Percentiles rank a stretch among this genome's conserved stretches.
These are phyloP conservation scores for Pseudomyrmex gracilis DNA, from an alignment of 1,140 invertebrate genomes.

Conservation along the genomic window DNA sequence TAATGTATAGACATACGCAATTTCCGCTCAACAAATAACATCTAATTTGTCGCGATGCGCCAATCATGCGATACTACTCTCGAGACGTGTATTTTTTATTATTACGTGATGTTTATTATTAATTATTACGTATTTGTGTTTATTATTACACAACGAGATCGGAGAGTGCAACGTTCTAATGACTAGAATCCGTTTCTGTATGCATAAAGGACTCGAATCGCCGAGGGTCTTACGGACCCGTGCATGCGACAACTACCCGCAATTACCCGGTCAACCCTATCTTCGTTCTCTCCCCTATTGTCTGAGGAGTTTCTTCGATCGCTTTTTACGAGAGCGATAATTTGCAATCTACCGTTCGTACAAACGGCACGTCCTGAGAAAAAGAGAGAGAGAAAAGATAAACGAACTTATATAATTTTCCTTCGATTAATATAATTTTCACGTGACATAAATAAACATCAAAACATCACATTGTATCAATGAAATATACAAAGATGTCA, in stretches of 20 bases:
- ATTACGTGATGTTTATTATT: neutral
- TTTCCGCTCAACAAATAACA: neutral
- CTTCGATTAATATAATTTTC: no score
- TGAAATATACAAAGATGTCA: no score
- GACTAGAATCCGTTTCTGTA: conserved; percentile 71
- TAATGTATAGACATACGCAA: conserved; percentile 34
- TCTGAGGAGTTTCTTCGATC: conserved; percentile 74
- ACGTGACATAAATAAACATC: no score
- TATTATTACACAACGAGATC: neutral
- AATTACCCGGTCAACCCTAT: conserved; percentile 60
- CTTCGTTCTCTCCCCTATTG: conserved; percentile 67
- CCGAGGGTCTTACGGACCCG: conserved; percentile 67
- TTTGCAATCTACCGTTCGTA: conserved; percentile 46
- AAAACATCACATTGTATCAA: no score
- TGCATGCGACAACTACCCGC: conserved; percentile 69
- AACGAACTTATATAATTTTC: no score
- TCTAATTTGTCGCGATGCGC: conserved; percentile 11
- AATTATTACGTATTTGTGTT: conserved; percentile 27
- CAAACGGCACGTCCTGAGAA: neutral
- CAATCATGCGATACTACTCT: neutral
- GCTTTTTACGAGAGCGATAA: conserved; percentile 72
- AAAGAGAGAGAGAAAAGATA: no score
- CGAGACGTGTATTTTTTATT: no score
- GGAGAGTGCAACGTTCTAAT: neutral
- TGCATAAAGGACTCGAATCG: conserved; percentile 75